These are phyloP conservation scores for Musca domestica DNA, from an alignment of 1,140 invertebrate genomes.

Conservation along the genomic window DNA sequence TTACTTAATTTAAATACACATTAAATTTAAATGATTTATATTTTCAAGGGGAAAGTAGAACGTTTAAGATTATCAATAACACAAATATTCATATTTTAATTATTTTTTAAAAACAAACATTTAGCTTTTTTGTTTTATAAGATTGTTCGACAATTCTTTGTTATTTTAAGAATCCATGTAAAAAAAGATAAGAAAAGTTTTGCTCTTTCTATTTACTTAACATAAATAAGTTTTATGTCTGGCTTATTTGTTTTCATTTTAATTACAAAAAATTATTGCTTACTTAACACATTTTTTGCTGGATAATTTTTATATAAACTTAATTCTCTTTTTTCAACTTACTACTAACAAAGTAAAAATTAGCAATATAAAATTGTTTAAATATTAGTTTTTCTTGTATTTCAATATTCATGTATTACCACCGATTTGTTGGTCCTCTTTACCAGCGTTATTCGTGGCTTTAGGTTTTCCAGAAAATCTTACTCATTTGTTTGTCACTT, in stretches of 20 bases:
- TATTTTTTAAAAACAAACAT: constrained; percentile 3
- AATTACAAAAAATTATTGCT: constrained; percentile 10
- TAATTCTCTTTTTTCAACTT: not conserved
- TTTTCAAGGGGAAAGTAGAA: not conserved
- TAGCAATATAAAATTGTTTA: not conserved
- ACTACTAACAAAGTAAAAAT: not conserved
- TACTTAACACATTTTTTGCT: constrained; percentile 16
- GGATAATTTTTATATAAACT: not conserved
- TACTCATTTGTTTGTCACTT: no score
- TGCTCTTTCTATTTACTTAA: not conserved
- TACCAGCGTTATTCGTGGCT: constrained; percentile 12
- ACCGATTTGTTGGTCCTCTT: constrained; percentile 21
- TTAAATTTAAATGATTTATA: not conserved
- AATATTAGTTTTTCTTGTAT: not conserved
- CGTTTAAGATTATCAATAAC: not conserved
- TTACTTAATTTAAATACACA: not conserved
- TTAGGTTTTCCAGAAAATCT: not conserved
- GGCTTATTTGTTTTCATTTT: not conserved
- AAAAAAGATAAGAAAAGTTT: constrained; percentile 2
- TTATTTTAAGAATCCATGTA: not conserved
- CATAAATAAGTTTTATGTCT: not conserved
- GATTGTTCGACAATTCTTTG: constrained; percentile 20
- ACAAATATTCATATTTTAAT: not conserved
- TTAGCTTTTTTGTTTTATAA: constrained; percentile 1
- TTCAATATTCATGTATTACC: constrained; percentile 8